Percentiles rank a stretch among this genome's conserved stretches.
Evolutionary conservation across 2,888 invertebrate species (phyloP).

Genomic region (Heteromurus nitidus): DNA sequence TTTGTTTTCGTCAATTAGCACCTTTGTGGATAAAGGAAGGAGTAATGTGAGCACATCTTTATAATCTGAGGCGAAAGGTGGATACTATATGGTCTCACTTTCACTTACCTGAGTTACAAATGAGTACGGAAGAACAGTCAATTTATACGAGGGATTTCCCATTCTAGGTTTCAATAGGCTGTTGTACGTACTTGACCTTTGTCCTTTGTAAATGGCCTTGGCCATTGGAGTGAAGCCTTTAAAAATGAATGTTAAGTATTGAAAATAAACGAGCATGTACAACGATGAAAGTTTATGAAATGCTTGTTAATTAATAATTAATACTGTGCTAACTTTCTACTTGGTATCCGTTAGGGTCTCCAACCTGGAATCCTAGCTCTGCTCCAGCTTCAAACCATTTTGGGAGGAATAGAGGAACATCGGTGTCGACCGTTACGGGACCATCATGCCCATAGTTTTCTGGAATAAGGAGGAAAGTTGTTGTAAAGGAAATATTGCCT

Average conservation of each 20-base stretch:
- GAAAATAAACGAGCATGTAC: neutral
- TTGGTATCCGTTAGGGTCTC: conserved; percentile 54
- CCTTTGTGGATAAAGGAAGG: neutral
- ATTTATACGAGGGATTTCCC: neutral
- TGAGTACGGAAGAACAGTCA: conserved; percentile 61
- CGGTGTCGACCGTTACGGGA: conserved; percentile 33
- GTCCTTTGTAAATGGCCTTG: conserved; percentile 20
- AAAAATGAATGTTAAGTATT: neutral
- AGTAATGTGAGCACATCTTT: no score
- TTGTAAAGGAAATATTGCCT: no score
- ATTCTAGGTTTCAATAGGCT: conserved; percentile 37
- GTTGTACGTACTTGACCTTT: conserved; percentile 22
- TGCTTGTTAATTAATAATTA: neutral
- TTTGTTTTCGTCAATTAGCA: conserved; percentile 6
- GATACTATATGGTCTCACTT: neutral
- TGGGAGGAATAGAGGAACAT: conserved; percentile 19
- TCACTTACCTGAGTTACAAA: neutral
- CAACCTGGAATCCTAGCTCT: conserved; percentile 44
- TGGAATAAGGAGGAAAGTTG: no score
- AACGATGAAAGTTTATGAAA: neutral
- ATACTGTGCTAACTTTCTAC: conserved; percentile 4
- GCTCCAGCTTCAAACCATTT: conserved; percentile 51
- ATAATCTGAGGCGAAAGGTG: no score
- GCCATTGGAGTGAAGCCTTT: conserved; percentile 40
- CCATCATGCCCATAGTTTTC: conserved; percentile 51